Conservation (phyloP, 2,797 vertebrate species). For the Xenops minutus region DNA sequence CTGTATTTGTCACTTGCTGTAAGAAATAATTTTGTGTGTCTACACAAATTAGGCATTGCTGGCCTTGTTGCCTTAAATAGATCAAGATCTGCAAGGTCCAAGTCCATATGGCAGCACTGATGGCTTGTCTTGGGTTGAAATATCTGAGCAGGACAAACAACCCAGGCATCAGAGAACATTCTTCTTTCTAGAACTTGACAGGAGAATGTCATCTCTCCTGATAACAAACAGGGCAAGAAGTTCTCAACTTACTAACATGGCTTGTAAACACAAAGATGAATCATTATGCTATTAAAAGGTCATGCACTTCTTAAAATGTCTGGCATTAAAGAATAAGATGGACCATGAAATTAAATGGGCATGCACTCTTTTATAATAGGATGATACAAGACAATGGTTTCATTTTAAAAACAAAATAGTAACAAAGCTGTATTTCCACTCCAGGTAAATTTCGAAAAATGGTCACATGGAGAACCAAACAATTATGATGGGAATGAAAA, state of each 20-base stretch:
- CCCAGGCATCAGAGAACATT: background rate
- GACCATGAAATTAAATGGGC: background rate
- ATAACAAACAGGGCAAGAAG: background rate
- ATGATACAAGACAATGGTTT: background rate
- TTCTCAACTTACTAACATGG: background rate
- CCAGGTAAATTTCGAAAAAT: constrained; percentile 85
- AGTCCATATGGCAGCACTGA: background rate
- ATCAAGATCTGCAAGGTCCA: background rate
- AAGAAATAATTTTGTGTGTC: background rate
- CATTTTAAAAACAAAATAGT: background rate
- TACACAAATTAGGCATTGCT: background rate
- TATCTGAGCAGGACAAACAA: background rate
- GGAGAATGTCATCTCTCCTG: background rate
- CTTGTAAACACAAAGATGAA: background rate
- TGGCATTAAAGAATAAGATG: background rate
- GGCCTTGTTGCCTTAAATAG: rapidly evolving
- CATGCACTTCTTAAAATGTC: background rate
- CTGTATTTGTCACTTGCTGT: background rate
- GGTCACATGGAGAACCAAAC: constrained; percentile 90
- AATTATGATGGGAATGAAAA: constrained; percentile 87
- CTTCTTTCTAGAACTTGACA: background rate
- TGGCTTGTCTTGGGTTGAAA: background rate
- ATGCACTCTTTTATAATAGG: background rate
- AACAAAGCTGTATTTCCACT: background rate
- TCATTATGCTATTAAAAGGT: background rate